Conservation (phyloP, 2,888 invertebrate species). For the Arge pagana region DNA sequence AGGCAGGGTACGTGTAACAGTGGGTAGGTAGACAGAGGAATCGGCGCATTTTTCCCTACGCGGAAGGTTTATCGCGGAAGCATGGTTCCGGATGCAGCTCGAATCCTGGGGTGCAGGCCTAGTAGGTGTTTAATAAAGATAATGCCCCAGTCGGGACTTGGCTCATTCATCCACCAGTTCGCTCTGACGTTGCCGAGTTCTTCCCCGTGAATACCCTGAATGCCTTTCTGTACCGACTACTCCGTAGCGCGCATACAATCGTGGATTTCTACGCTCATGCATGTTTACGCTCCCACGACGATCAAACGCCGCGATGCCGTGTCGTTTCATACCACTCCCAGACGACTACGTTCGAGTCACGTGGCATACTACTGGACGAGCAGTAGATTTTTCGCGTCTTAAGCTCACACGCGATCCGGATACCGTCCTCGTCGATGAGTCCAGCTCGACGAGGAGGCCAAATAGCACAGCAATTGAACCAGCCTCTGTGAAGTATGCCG, state of each 20-base stretch:
- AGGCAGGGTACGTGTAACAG: too few relatives aligned
- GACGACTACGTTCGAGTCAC: slow-evolving; percentile 5
- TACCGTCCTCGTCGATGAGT: too few relatives aligned
- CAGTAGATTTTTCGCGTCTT: too few relatives aligned
- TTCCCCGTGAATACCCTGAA: slow-evolving; percentile 54
- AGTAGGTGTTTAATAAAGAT: slow-evolving; percentile 57
- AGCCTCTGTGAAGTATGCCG: too few relatives aligned
- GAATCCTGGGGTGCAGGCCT: slow-evolving; percentile 34
- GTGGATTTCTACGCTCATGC: slow-evolving; percentile 1
- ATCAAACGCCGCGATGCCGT: too few relatives aligned
- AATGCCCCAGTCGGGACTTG: slow-evolving; percentile 53
- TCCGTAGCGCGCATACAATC: slow-evolving; percentile 13
- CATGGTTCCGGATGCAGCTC: slow-evolving; percentile 14
- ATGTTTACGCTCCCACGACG: slow-evolving; percentile 33
- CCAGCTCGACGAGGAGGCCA: too few relatives aligned
- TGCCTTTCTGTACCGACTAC: slow-evolving; percentile 39
- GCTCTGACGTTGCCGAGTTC: slow-evolving; percentile 47
- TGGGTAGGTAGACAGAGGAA: too few relatives aligned
- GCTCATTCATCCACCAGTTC: slow-evolving; percentile 50
- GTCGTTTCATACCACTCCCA: slow-evolving; percentile 1
- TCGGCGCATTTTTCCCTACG: too few relatives aligned
- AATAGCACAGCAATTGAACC: too few relatives aligned
- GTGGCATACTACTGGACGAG: slow-evolving; percentile 3
- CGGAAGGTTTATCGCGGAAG: slow-evolving; percentile 15
- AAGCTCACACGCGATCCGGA: too few relatives aligned